These are phyloP conservation scores for Siderastrea radians DNA, from an alignment of 92 coral and sea anemone genomes.

Conservation along the genomic window DNA sequence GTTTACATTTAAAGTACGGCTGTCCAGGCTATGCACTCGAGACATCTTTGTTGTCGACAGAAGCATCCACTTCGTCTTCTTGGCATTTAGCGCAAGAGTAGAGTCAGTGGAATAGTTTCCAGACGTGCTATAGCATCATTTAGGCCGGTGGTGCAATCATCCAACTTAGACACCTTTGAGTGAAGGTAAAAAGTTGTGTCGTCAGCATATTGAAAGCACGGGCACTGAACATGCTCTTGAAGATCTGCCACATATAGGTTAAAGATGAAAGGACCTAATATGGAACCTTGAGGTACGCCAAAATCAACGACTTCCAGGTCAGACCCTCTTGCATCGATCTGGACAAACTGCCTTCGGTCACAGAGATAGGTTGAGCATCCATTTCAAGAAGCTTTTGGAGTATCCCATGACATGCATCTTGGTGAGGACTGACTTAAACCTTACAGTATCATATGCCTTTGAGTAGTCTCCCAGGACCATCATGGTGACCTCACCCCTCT, in stretches of 20 bases:
- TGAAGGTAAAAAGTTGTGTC: conserved; percentile 59
- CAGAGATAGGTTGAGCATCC: conserved; percentile 56
- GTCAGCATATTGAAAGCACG: conserved; percentile 71
- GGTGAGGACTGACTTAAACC: conserved; percentile 40
- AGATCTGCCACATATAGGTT: conserved; percentile 64
- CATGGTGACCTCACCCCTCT: conserved; percentile 4
- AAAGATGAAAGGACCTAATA: conserved; percentile 62
- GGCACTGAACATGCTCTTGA: conserved; percentile 36
- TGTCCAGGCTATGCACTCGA: conserved; percentile 48
- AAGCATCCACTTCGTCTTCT: conserved; percentile 62
- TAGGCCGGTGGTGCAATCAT: no score
- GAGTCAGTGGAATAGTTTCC: conserved; percentile 42
- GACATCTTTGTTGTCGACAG: conserved; percentile 60
- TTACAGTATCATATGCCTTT: conserved; percentile 49
- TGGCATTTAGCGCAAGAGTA: conserved; percentile 44
- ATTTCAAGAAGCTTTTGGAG: conserved; percentile 59
- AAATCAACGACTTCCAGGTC: conserved; percentile 29
- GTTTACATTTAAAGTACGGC: neutral
- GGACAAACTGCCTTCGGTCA: conserved; percentile 53
- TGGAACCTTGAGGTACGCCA: conserved; percentile 69
- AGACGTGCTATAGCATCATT: conserved; percentile 31
- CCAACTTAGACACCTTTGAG: conserved; percentile 39
- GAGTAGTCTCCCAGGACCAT: conserved; percentile 43
- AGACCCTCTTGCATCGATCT: conserved; percentile 54
- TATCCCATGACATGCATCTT: conserved; percentile 53